Evolutionary conservation across 2,888 invertebrate genomes (phyloP).

Genomic region (Caenorhabditis sp.): DNA sequence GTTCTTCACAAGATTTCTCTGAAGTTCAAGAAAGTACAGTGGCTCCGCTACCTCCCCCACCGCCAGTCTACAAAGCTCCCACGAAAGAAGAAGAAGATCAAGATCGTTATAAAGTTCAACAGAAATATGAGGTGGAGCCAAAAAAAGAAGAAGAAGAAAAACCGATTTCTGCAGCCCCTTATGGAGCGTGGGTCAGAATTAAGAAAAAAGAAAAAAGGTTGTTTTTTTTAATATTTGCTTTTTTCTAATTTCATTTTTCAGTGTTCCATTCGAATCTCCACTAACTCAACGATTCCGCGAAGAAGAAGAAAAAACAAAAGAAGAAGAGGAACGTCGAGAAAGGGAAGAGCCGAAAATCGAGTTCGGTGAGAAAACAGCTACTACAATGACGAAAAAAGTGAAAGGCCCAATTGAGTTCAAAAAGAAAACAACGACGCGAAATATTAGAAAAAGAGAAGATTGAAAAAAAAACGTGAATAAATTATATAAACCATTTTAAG

Average conservation of each 20-base stretch:
- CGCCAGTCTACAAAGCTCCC: slow-evolving; percentile 2
- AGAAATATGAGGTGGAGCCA: slow-evolving; percentile 10
- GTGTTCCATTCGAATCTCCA: slow-evolving; percentile 36
- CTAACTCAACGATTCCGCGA: slow-evolving; percentile 42
- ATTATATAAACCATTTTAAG: background rate
- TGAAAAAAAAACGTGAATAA: background rate
- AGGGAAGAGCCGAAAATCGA: slow-evolving; percentile 46
- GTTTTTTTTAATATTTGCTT: too few relatives aligned
- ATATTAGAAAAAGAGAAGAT: slow-evolving; percentile 46
- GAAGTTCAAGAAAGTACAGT: too few relatives aligned
- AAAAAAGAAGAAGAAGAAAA: too few relatives aligned
- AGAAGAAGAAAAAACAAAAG: slow-evolving; percentile 32
- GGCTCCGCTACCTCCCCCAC: slow-evolving; percentile 5
- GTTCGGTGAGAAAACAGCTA: slow-evolving; percentile 52
- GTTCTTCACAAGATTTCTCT: background rate
- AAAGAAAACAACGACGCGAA: slow-evolving; percentile 40
- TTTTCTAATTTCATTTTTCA: too few relatives aligned
- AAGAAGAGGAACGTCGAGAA: slow-evolving; percentile 17
- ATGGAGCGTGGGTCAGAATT: slow-evolving; percentile 43
- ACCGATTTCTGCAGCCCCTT: slow-evolving; percentile 8
- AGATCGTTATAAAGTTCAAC: slow-evolving; percentile 12
- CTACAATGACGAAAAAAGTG: slow-evolving; percentile 49
- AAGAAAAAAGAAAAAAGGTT: slow-evolving; percentile 34
- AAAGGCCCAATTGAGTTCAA: slow-evolving; percentile 56
- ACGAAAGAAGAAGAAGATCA: slow-evolving; percentile 9